A percentile compares a stretch with the other conserved stretches of the same genome.
Conservation (phyloP, 2,113 vertebrate species). For the Cisticola juncidis region DNA sequence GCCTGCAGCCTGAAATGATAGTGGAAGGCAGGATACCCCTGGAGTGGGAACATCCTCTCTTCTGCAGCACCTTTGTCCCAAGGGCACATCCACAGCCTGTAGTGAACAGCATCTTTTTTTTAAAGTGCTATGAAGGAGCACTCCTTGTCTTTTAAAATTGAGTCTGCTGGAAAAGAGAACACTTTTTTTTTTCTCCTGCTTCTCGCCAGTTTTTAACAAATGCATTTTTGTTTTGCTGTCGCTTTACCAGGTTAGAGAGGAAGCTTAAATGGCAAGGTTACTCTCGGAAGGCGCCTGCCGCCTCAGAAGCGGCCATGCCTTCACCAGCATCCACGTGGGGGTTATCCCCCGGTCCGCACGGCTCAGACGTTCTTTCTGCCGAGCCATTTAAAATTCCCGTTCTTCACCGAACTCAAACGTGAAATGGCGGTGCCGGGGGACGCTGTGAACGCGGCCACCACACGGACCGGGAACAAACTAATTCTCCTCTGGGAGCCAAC, state of each 20-base stretch:
- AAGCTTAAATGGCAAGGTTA: not conserved
- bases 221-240: not conserved
- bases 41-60: not conserved
- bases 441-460: not conserved
- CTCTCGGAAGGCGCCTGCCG: rapidly evolving
- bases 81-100: not conserved
- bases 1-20: rapidly evolving
- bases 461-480: not conserved
- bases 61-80: not conserved
- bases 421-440: not conserved
- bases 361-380: not conserved
- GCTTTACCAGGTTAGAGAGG: not conserved
- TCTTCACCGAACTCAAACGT: rapidly evolving
- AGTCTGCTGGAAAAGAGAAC: not conserved
- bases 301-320: not conserved
- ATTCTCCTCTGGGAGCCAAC: no score
- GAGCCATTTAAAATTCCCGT: rapidly evolving
- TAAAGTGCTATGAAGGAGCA: rapidly evolving
- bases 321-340: rapidly evolving
- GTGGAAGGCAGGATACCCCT: rapidly evolving
- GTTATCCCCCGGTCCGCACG: rapidly evolving
- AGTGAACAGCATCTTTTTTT: not conserved
- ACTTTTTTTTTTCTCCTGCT: no score
- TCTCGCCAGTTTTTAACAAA: not conserved
- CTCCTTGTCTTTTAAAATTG: not conserved